phyloP scores from a whole-genome alignment of 2,113 vertebrate species.

The Hypocryptadius cinnamomeus region DNA sequence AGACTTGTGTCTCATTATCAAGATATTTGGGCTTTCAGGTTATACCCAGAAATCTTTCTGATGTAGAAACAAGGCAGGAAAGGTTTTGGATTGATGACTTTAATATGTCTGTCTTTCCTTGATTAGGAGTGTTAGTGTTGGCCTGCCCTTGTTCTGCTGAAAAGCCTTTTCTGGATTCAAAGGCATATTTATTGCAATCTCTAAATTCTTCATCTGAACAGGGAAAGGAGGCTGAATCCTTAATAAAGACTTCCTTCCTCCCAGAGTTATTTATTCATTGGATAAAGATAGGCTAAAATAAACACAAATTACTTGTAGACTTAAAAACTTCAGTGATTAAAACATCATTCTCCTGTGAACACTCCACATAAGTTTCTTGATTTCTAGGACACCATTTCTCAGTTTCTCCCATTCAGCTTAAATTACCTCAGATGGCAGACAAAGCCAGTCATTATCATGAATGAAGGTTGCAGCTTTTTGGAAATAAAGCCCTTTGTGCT shows the following conservation, averaged over 20 bases:
- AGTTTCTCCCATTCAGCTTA: neutral
- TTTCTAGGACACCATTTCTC: neutral
- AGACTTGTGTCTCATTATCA: neutral
- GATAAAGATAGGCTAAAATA: constrained; percentile 36
- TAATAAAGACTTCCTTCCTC: constrained; percentile 38
- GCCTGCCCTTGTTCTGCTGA: neutral
- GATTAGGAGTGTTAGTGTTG: neutral
- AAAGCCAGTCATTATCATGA: neutral
- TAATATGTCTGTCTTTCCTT: neutral
- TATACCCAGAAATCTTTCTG: neutral
- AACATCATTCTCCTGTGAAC: neutral
- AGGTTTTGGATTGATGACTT: neutral
- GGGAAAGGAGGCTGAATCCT: neutral
- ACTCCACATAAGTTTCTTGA: neutral
- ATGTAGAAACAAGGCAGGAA: neutral
- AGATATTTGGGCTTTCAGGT: neutral
- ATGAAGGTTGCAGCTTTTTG: neutral
- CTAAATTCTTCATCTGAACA: neutral
- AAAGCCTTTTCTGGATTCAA: neutral
- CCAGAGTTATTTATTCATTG: neutral
- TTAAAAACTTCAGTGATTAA: neutral
- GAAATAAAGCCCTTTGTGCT: neutral
- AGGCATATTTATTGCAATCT: neutral
- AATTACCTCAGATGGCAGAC: neutral
- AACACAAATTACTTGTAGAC: neutral